Evolutionary conservation across 2,113 vertebrate species (phyloP), one percentile per base, ranked within the genome.

Genomic region (pig (Sus scrofa)): DNA sequence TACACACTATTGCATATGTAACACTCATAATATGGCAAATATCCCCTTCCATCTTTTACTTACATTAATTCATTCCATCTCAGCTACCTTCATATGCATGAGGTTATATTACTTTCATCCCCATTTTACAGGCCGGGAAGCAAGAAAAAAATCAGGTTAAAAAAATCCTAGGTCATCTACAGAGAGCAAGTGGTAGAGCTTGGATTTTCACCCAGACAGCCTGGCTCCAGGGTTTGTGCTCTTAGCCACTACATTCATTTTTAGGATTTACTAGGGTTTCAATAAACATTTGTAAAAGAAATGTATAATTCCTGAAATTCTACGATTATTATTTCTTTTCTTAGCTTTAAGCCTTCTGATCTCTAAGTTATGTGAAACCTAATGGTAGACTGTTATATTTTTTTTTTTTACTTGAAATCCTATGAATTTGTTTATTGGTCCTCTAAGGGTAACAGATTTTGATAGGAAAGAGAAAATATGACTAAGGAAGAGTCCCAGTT

Each of bases 261-360:
- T 86, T 77, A 44, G 2, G 9, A 94, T 71, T 91, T 91, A 58
- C 34, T n/a, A 81, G 54, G 32, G 16, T 86, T 95, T 96, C 79
- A 77, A 14, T 68, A 89, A 95, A 85, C 70, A 86, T 87, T 82
- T 92, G 73, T 37, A 95, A 60, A 65, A 94, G 58, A 50, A 87
- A 67, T 86, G 12, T 67, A 3, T 73, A 87, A 73, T 90, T 95
- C 81, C 81, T 90, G 70, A 94, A 91, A 71, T 82, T 75, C 20
- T 32, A 74, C 74, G 78, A 32, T 92, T 92, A 74, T 63, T 89
- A 44, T 77, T 86, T 70, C 34, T 82, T 82, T 73, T 15, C 9
- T 89, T 83, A 77, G 15, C 32, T 83, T 71, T 73, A 39, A 73
- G 24, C 52, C 50, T 91, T 89, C 89, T 44, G 50, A 54, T 54